Conservation (phyloP, 2,113 vertebrate genomes). For the Semnornis frantzii region DNA sequence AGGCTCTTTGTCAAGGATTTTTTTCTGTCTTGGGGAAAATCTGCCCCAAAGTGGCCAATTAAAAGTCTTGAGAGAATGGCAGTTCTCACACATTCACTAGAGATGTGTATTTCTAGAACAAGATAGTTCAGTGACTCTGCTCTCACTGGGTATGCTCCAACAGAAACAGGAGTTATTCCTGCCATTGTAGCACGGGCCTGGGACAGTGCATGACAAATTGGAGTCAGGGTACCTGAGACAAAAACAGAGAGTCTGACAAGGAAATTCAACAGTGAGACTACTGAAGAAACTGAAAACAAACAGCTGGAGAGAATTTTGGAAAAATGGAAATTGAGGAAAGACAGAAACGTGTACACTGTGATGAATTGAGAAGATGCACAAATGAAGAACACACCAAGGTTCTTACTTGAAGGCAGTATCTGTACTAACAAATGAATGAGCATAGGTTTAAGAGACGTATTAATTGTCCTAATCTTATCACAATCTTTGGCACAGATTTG, state of each 20-base stretch:
- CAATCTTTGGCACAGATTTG: background rate
- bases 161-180: background rate
- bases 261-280: background rate
- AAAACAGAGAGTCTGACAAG: background rate
- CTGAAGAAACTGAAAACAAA: background rate
- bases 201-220: background rate
- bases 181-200: background rate
- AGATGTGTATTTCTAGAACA: constrained; percentile 31
- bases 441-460: background rate
- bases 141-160: background rate
- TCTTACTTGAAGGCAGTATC: background rate
- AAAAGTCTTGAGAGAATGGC: constrained; percentile 46
- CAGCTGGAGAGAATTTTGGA: background rate
- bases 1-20: constrained; percentile 28
- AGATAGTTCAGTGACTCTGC: background rate
- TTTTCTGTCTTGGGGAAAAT: background rate
- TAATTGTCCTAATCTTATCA: background rate
- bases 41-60: constrained; percentile 52
- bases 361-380: background rate
- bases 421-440: background rate
- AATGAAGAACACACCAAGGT: background rate
- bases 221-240: background rate
- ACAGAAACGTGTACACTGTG: background rate
- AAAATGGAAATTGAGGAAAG: background rate
- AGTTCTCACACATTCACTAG: background rate